phyloP scores from a whole-genome alignment of 1,140 invertebrate species.

The Caerostris darwini region DNA sequence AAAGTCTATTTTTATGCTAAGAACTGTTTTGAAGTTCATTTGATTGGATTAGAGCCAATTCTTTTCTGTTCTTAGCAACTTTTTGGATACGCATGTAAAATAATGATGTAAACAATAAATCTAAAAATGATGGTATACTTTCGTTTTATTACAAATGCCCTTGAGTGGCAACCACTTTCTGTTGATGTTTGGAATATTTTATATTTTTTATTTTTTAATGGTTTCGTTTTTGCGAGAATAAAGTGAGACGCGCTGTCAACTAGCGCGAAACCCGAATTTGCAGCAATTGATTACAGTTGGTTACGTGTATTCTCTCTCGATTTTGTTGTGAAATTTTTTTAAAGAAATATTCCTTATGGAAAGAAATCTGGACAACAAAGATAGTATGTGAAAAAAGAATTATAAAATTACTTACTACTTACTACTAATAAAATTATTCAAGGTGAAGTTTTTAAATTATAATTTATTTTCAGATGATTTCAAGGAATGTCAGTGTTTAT shows the following conservation, averaged over 20 bases:
- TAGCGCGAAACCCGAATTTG: neutral
- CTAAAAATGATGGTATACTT: neutral
- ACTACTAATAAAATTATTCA: no score
- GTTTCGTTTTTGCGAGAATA: neutral
- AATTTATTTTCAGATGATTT: neutral
- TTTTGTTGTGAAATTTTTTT: neutral
- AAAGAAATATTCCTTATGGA: neutral
- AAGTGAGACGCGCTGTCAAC: neutral
- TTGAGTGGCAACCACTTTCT: conserved; percentile 9
- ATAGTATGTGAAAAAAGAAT: neutral
- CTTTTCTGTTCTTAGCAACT: neutral
- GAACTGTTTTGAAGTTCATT: neutral
- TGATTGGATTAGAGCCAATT: neutral
- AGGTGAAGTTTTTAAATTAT: neutral
- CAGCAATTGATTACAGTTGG: neutral
- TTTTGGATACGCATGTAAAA: neutral
- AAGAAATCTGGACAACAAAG: neutral
- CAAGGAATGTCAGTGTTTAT: neutral
- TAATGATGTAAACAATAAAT: neutral
- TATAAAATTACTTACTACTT: no score
- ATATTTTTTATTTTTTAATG: neutral
- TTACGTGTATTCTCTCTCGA: neutral
- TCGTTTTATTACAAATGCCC: neutral
- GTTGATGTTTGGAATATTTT: neutral
- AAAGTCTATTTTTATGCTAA: neutral